phyloP scores from a whole-genome alignment of 2,888 invertebrate genomes.

The Acronicta alni region DNA sequence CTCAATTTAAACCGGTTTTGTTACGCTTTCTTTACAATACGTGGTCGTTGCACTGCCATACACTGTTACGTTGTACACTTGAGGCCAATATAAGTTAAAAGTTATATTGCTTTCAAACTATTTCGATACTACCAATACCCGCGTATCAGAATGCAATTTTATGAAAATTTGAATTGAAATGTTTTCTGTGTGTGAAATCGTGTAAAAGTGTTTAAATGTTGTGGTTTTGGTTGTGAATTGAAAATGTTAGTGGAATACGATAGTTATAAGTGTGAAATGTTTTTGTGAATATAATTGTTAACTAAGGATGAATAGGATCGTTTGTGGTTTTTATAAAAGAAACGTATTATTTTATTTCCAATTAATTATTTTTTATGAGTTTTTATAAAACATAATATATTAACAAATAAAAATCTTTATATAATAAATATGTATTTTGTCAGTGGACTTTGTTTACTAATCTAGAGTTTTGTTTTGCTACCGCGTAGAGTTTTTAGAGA shows the following conservation, averaged over 20 bases:
- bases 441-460: no score
- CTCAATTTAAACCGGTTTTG: conserved; percentile 66
- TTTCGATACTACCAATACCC: conserved; percentile 55
- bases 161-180: conserved; percentile 59
- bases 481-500: no score
- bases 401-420: no score
- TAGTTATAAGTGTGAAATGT: conserved; percentile 14
- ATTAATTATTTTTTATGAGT: no score
- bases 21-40: conserved; percentile 74
- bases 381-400: no score
- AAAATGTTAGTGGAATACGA: conserved; percentile 4
- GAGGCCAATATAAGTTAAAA: conserved; percentile 66
- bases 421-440: no score
- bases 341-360: no score
- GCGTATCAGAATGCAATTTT: conserved; percentile 57
- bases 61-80: conserved; percentile 59
- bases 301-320: conserved; percentile 17
- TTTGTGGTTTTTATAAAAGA: conserved; percentile 17
- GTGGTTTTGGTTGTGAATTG: conserved; percentile 25
- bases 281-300: conserved; percentile 22
- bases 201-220: conserved; percentile 31
- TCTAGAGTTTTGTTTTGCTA: no score
- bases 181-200: conserved; percentile 19
- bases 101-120: conserved; percentile 65
- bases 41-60: conserved; percentile 52